phyloP scores from a whole-genome alignment of 2,113 vertebrate genomes.

The Bubo bubo region DNA sequence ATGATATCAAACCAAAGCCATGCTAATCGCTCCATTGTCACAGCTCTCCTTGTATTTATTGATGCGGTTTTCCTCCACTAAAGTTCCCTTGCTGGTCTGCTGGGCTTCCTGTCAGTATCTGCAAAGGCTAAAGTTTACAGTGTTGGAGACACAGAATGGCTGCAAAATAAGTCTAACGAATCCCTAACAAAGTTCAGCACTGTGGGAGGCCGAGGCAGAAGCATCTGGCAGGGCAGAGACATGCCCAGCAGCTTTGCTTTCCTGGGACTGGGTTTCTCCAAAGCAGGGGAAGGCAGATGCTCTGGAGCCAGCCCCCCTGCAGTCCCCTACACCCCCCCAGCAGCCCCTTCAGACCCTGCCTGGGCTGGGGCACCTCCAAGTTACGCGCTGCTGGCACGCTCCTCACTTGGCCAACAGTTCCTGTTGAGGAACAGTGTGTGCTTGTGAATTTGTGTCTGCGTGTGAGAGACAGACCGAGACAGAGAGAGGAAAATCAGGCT shows the following conservation, averaged over 20 bases:
- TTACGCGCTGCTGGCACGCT: accelerated
- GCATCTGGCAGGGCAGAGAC: background rate
- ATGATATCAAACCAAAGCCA: background rate
- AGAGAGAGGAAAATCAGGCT: background rate
- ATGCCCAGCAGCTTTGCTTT: background rate
- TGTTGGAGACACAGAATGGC: background rate
- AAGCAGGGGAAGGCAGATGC: background rate
- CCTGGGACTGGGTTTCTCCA: background rate
- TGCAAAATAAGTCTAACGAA: background rate
- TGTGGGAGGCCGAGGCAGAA: background rate
- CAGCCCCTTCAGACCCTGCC: background rate
- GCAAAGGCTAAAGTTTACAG: background rate
- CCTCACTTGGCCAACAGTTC: background rate
- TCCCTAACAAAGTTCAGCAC: background rate
- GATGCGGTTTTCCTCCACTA: background rate
- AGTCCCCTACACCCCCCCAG: no score
- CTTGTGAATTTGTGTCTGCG: background rate
- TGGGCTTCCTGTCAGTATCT: background rate
- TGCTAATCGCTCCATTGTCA: accelerated
- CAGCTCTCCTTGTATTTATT: background rate
- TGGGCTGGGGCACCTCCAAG: accelerated
- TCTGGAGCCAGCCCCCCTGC: background rate
- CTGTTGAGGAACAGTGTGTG: background rate
- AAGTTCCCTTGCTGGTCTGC: background rate
- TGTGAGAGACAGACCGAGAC: background rate